Evolutionary conservation across 2,888 invertebrate genomes (phyloP).

Genomic region (Lasioglossum zephyrum): DNA sequence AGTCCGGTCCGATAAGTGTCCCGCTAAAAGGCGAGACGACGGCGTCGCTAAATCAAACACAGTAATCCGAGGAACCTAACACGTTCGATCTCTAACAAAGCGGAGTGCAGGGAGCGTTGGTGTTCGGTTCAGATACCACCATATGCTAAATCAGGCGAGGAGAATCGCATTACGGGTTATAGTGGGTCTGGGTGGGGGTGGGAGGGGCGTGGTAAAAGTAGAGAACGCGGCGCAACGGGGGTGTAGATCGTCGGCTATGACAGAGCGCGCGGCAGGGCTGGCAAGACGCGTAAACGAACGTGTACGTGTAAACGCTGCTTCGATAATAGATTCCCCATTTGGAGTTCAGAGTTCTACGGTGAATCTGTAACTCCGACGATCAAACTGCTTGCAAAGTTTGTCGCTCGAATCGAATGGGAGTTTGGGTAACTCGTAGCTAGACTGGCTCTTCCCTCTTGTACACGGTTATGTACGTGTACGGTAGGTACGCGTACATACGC

Average conservation of each 20-base stretch:
- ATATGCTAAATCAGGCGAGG: conserved; percentile 8
- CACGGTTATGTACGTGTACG: conserved; percentile 39
- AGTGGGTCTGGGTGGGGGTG: conserved; percentile 12
- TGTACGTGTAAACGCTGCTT: conserved; percentile 72
- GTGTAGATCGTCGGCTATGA: conserved; percentile 55
- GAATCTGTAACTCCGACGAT: conserved; percentile 78
- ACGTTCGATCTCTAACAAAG: neutral
- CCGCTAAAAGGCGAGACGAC: neutral
- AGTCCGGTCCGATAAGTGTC: neutral
- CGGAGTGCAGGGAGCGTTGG: neutral
- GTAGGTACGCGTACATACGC: conserved; percentile 24
- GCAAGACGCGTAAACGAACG: conserved; percentile 72
- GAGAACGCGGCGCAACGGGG: conserved; percentile 5
- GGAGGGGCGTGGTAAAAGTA: conserved; percentile 29
- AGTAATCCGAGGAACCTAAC: neutral
- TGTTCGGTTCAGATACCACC: neutral
- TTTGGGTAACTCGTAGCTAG: conserved; percentile 76
- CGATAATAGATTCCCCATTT: conserved; percentile 76
- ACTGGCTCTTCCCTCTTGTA: conserved; percentile 62
- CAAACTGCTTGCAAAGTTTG: conserved; percentile 78
- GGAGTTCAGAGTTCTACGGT: conserved; percentile 74
- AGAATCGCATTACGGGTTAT: conserved; percentile 41
- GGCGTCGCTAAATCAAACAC: neutral
- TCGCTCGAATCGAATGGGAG: conserved; percentile 77
- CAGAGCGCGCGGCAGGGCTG: conserved; percentile 34